phyloP scores from a whole-genome alignment of 1,140 invertebrate species.

The Wiebesia pumilae region DNA sequence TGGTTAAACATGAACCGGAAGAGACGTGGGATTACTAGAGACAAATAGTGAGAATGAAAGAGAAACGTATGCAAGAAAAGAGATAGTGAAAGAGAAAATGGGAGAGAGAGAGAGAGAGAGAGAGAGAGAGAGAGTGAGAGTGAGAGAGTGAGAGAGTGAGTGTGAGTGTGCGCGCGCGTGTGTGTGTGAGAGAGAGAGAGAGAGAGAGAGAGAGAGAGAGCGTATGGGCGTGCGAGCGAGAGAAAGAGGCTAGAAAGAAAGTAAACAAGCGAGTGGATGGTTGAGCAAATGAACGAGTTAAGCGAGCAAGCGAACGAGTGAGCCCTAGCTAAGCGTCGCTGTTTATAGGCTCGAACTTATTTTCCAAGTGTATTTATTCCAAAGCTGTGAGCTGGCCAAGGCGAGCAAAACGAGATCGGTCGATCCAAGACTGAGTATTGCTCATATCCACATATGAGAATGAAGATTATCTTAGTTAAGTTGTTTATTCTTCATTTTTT shows the following conservation, averaged over 20 bases:
- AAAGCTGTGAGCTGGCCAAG: slow-evolving; percentile 51
- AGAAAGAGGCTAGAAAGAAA: slow-evolving; percentile 39
- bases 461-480: slow-evolving; percentile 59
- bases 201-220: slow-evolving; percentile 1
- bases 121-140: neutral
- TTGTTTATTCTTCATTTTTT: slow-evolving; percentile 37
- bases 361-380: slow-evolving; percentile 52
- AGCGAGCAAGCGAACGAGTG: neutral
- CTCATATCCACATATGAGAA: slow-evolving; percentile 37
- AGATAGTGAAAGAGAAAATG: neutral
- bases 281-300: neutral
- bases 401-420: slow-evolving; percentile 57
- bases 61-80: neutral
- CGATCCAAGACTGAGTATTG: slow-evolving; percentile 51
- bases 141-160: slow-evolving; percentile 5
- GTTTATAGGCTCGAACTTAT: slow-evolving; percentile 35
- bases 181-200: slow-evolving; percentile 18
- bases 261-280: neutral
- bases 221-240: too few species aligned
- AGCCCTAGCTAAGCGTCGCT: slow-evolving; percentile 21
- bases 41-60: neutral
- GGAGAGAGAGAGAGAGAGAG: slow-evolving; percentile 22
- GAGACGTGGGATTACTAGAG: slow-evolving; percentile 72
- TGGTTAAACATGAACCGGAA: slow-evolving; percentile 71
- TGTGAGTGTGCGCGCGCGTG: too few species aligned